Evolutionary conservation across 2,797 vertebrate genomes (phyloP), one percentile per base, ranked within the genome.

Genomic region (Sphenodon punctatus): DNA sequence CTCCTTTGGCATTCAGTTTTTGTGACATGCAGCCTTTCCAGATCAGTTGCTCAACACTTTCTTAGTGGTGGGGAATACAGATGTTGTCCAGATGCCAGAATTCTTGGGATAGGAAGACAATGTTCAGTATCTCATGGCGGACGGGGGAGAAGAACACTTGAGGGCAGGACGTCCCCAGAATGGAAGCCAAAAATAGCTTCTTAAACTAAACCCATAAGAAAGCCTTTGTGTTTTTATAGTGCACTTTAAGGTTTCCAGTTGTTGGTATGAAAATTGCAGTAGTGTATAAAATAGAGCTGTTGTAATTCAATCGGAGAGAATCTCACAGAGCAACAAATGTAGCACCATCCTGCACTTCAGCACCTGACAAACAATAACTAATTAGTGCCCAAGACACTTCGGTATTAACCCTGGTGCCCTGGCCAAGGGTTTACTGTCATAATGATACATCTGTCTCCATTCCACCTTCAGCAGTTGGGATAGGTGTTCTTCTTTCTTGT

Each of bases 71-170:
- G 78, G 85, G 93, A 91, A 80, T 39, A 79, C 63, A 80, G 36
- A 30, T 1, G 3, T 27, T 58, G 7, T 84, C 45, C 72, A 86
- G 88, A 86, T 92, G 81, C 90, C 60, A 46, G 39, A 56, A 49
- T 32, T 48, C 42, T 86, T 25, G 75, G 79, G 75, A 67, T 90
- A 88, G 84, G 81, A 88, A 92, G 45, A 48, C 48, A 60, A 72
- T 85, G 90, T 82, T 88, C 84, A 86, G 64, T 23, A 49, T 49
- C 32, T 59, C 8, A n/a, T n/a, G n/a, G n/a, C n/a, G n/a, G n/a
- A n/a, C n/a, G n/a, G 78, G 38, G 78, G 88, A 89, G 87, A 88
- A 85, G 82, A 60, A 90, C 84, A 67, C 88, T 84, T 89, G 84
- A 91, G 87, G 84, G 89, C 85, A 89, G 85, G 82, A 77, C 8